Conservation (phyloP, 2,888 invertebrate species). For the Quadriops clusia region DNA sequence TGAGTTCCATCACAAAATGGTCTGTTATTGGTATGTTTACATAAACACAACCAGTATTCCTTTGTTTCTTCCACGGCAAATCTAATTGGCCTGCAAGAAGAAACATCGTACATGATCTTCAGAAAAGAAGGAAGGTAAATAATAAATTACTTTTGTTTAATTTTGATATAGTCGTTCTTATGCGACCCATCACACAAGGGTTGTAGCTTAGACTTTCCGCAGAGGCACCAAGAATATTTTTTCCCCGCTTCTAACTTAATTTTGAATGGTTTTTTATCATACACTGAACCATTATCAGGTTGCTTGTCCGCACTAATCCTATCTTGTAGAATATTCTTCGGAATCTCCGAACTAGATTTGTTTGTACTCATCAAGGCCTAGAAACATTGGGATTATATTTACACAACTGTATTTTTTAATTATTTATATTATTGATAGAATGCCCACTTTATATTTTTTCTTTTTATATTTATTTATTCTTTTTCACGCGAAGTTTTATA, state of each 20-base stretch:
- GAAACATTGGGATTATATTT: too few species aligned
- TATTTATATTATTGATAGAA: too few species aligned
- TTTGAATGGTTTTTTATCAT: slow-evolving; percentile 84
- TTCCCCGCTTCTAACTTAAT: slow-evolving; percentile 61
- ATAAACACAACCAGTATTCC: slow-evolving; percentile 95
- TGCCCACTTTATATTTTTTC: too few species aligned
- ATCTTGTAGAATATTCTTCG: slow-evolving; percentile 51
- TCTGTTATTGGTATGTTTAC: slow-evolving; percentile 85
- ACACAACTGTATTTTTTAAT: too few species aligned
- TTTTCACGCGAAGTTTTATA: too few species aligned
- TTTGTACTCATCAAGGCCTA: too few species aligned
- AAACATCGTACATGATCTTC: not conserved
- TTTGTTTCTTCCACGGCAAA: slow-evolving; percentile 79
- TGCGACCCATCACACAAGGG: slow-evolving; percentile 94
- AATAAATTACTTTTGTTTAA: slow-evolving; percentile 49
- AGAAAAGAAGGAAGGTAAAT: not conserved
- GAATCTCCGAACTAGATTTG: too few species aligned
- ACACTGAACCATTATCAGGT: slow-evolving; percentile 60
- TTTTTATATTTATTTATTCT: too few species aligned
- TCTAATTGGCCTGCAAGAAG: slow-evolving; percentile 54
- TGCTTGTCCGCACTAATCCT: slow-evolving; percentile 53
- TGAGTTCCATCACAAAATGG: slow-evolving; percentile 98
- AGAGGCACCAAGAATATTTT: slow-evolving; percentile 84
- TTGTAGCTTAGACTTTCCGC: slow-evolving; percentile 84
- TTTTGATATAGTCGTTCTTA: slow-evolving; percentile 59